These are phyloP conservation scores for Henricia sp. DNA, from an alignment of 53 echinoderm and acorn worm species.

Conservation along the genomic window DNA sequence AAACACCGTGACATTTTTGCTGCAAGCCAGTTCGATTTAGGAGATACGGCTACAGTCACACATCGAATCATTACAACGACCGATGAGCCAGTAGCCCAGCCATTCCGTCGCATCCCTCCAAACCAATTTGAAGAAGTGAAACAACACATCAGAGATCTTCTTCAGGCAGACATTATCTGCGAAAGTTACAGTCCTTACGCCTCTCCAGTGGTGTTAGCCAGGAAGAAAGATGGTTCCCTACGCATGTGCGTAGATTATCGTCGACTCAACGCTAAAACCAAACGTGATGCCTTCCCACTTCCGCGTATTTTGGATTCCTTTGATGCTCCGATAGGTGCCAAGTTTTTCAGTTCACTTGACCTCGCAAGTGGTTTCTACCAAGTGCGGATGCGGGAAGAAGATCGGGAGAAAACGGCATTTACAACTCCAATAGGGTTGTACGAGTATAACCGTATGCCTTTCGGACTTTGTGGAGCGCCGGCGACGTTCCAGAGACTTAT, in stretches of 20 bases:
- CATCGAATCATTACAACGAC: not conserved
- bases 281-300: slow-evolving; percentile 24
- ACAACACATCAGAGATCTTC: too few relatives aligned
- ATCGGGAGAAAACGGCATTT: too few relatives aligned
- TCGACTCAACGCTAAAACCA: slow-evolving; percentile 5
- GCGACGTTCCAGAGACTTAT: too few relatives aligned
- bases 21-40: not conserved
- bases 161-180: not conserved
- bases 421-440: too few relatives aligned
- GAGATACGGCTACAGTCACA: not conserved
- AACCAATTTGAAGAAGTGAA: slow-evolving; percentile 5
- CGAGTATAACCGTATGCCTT: too few relatives aligned
- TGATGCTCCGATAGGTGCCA: too few relatives aligned
- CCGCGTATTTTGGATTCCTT: slow-evolving; percentile 10
- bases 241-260: slow-evolving; percentile 31
- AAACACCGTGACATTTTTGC: slow-evolving; percentile 23
- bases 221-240: slow-evolving; percentile 3
- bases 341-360: too few relatives aligned
- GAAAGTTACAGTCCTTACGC: slow-evolving; percentile 8
- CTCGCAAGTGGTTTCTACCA: too few relatives aligned
- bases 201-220: not conserved
- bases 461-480: too few relatives aligned
- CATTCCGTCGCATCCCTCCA: not conserved
- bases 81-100: not conserved
- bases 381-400: too few relatives aligned